phyloP scores from a whole-genome alignment of 23 tunicate genomes.

The Pegea sp. region DNA sequence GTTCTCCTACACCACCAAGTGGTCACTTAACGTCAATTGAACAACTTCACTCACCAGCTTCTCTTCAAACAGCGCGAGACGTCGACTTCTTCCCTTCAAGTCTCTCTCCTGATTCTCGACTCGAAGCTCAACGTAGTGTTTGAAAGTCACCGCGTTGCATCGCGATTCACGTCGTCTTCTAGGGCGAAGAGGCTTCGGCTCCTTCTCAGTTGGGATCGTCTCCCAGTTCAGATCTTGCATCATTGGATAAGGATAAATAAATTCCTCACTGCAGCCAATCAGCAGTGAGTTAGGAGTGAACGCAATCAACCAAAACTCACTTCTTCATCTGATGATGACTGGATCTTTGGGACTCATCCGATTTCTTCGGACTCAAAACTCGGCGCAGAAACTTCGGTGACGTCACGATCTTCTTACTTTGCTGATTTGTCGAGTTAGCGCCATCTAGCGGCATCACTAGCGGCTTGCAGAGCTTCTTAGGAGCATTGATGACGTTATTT shows the following conservation, averaged over 20 bases:
- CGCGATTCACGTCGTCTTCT: background rate
- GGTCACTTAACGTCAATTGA: too few species aligned
- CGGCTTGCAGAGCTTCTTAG: background rate
- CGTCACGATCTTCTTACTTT: constrained; percentile 25
- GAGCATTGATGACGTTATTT: constrained; percentile 7
- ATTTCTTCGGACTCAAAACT: constrained; percentile 25
- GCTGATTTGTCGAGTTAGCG: too few species aligned
- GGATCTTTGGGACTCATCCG: constrained; percentile 4
- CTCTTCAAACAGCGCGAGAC: too few species aligned
- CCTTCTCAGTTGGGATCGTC: background rate
- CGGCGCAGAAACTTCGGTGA: constrained; percentile 19
- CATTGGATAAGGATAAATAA: constrained; percentile 22
- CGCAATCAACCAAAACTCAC: background rate
- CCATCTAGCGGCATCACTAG: constrained; percentile 2
- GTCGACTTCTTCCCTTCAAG: background rate
- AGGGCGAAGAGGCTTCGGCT: background rate
- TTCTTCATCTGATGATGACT: background rate
- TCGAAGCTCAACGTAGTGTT: background rate
- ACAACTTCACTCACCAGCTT: too few species aligned
- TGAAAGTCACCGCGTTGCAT: background rate
- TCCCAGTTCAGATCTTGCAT: constrained; percentile 24
- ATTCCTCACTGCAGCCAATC: background rate
- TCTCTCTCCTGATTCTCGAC: background rate
- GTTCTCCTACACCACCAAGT: background rate
- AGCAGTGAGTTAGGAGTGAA: background rate